Evolutionary conservation across 1,140 invertebrate species (phyloP), one percentile per base, ranked within the genome.

Genomic region (Cephus cinctus): DNA sequence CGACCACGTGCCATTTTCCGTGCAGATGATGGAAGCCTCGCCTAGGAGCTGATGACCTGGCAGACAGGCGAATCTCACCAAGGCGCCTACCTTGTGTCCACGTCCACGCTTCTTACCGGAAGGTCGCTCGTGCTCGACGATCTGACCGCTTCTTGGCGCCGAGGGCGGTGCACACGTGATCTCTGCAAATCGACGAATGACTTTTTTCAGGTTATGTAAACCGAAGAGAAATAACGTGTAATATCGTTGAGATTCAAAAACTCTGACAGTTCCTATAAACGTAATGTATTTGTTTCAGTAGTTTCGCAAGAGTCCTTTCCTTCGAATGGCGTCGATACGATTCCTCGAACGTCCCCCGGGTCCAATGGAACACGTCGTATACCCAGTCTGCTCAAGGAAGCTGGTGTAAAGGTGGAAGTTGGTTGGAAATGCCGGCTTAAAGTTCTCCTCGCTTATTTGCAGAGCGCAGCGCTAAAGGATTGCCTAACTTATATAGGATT

Each of bases 1-100:
- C 5, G 89, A 91, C 90, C 90, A 94, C 53, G 85, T 86, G 25
- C 90, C 90, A 54, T 85, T 88, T 70, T 92, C 89, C 12, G 86
- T 90, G 71, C 91, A 94, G 14, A 92, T 88, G 49, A 90, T 86
- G 19, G 86, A 87, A 0, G 83, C 80, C 69, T 92, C 87, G 2
- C 91, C 91, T 27, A 88, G 78, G 2, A 93, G 73, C 47, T 85
- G 80, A 67, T 87, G 86, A 1, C 84, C 54, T 77, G 83, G 60
- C 76, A 80, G 61, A 64, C 91, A 93, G 21, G 85, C 79, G 65
- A 90, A 92, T 61, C 87, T 86, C 35, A 93, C 82, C 15, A 90
- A 73, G 42, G 89, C 84, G 2, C 90, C 90, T 0, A 89, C 89
- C 43, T 83, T 83, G 57, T 88, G 83, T 19, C 70, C 58, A 6